Conservation (phyloP, 2,113 vertebrate species). For the Salvelinus alpinus region DNA sequence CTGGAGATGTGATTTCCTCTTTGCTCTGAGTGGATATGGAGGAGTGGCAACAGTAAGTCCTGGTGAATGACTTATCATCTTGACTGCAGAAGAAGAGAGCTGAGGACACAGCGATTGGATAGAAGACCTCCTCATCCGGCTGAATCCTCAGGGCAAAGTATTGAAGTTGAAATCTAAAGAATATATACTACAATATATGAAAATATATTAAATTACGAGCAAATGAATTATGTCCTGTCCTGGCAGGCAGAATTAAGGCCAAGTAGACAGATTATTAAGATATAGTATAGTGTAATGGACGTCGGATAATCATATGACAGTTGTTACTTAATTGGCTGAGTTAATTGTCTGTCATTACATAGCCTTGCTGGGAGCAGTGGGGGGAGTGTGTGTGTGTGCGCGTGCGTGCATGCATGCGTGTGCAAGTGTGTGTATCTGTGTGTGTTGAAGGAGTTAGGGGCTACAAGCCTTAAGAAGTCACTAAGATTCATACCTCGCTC, state of each 20-base stretch:
- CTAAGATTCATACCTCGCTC: constrained; percentile 26
- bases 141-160: not conserved
- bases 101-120: not conserved
- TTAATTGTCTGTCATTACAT: constrained; percentile 42
- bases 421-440: too few species aligned
- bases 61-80: not conserved
- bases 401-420: too few species aligned
- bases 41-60: not conserved
- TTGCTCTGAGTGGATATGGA: not conserved
- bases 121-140: not conserved
- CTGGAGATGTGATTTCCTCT: not conserved
- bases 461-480: constrained; percentile 29
- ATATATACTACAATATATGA: not conserved
- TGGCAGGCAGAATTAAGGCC: constrained; percentile 19
- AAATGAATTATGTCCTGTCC: not conserved
- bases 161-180: not conserved
- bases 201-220: constrained; percentile 24
- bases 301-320: not conserved
- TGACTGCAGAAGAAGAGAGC: not conserved
- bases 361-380: constrained; percentile 15
- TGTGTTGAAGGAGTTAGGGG: not conserved
- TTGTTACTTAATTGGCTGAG: constrained; percentile 52
- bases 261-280: constrained; percentile 28
- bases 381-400: not conserved
- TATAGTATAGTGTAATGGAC: not conserved